phyloP scores from a whole-genome alignment of 2,113 vertebrate genomes.

The Orycteropus afer region DNA sequence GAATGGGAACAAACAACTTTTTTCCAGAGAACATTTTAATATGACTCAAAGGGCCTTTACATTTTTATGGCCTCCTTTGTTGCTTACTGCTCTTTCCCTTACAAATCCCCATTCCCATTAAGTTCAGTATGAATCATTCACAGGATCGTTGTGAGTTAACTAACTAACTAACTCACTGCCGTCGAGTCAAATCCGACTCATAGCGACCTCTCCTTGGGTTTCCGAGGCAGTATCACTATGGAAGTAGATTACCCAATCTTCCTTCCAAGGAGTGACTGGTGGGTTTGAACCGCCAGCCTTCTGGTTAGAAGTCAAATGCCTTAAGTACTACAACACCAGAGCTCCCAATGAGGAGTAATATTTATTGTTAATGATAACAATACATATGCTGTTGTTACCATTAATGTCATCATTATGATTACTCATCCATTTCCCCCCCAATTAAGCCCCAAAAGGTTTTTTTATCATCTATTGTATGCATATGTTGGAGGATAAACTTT shows the following conservation, averaged over 20 bases:
- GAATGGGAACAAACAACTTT: background rate
- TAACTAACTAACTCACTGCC: too few relatives aligned
- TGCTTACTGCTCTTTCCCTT: background rate
- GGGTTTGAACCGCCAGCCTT: too few relatives aligned
- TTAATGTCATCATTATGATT: background rate
- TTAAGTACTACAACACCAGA: too few relatives aligned
- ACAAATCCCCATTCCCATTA: background rate
- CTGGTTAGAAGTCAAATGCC: too few relatives aligned
- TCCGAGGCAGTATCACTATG: too few relatives aligned
- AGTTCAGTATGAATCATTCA: background rate
- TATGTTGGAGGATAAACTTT: background rate
- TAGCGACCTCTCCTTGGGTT: too few relatives aligned
- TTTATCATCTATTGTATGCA: background rate
- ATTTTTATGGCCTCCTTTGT: background rate
- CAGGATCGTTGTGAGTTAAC: too few relatives aligned
- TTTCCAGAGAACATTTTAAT: background rate
- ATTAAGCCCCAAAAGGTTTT: rapidly evolving
- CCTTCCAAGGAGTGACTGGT: too few relatives aligned
- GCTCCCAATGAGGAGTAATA: too few relatives aligned
- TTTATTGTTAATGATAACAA: too few relatives aligned
- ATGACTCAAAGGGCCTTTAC: background rate
- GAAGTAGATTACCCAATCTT: too few relatives aligned
- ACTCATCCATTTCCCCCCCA: background rate
- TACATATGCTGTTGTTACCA: rapidly evolving
- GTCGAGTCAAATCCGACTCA: too few relatives aligned